Percentiles rank a stretch among this genome's conserved stretches.
phyloP scores from a whole-genome alignment of 2,113 vertebrate genomes.

The Dicrurus megarhynchus region DNA sequence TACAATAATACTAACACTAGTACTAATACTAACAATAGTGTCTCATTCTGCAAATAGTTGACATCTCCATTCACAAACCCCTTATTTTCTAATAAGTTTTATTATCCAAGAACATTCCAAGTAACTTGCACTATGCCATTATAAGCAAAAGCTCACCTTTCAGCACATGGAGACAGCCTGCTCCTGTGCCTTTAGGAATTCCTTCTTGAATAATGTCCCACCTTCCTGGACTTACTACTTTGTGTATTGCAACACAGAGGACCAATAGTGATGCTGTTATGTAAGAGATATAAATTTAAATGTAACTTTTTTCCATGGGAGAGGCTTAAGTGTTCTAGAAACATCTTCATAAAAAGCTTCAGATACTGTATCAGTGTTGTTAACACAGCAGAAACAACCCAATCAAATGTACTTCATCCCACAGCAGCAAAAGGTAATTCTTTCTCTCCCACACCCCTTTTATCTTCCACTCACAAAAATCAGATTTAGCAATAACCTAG shows the following conservation, averaged over 20 bases:
- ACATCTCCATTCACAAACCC: neutral
- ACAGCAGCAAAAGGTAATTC: neutral
- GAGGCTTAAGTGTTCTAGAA: neutral
- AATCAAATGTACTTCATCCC: neutral
- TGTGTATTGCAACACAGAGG: neutral
- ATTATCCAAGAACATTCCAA: neutral
- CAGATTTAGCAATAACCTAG: neutral
- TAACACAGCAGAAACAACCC: neutral
- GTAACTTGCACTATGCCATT: neutral
- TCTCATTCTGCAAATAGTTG: neutral
- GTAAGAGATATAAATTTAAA: neutral
- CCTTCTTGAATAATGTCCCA: neutral
- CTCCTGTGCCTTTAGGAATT: neutral
- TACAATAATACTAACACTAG: neutral
- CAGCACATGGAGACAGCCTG: neutral
- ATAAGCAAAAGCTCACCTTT: neutral
- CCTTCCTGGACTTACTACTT: neutral
- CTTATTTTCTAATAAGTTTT: neutral
- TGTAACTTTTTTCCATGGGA: accelerated
- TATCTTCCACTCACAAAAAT: neutral
- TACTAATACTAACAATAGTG: no score
- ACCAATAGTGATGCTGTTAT: neutral
- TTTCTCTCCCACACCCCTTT: neutral
- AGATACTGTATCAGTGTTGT: neutral
- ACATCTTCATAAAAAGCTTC: neutral